These are phyloP conservation scores for Gavia stellata DNA, from an alignment of 2,113 vertebrate genomes.

Conservation along the genomic window DNA sequence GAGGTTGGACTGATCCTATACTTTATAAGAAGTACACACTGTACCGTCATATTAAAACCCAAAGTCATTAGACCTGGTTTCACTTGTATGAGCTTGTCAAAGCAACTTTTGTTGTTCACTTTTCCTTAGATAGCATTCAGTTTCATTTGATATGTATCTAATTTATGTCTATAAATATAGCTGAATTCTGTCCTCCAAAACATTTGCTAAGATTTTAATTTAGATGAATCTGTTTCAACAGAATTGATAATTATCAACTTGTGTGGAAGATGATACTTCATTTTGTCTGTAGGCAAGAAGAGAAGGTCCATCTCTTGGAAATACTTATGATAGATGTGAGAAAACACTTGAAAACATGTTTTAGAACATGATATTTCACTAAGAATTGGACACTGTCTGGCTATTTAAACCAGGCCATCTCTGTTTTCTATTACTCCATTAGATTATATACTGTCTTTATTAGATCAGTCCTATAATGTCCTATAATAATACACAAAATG, in stretches of 20 bases:
- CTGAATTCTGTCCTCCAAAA: not conserved
- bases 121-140: not conserved
- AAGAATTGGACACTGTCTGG: not conserved
- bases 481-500: not conserved
- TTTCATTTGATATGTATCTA: constrained; percentile 11
- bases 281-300: not conserved
- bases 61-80: not conserved
- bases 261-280: not conserved
- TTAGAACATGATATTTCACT: not conserved
- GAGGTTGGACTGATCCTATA: not conserved
- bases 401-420: not conserved
- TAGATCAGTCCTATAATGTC: not conserved
- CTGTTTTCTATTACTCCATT: not conserved
- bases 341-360: not conserved
- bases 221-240: constrained; percentile 11
- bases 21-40: not conserved
- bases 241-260: not conserved
- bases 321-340: not conserved
- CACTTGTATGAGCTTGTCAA: not conserved
- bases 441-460: not conserved
- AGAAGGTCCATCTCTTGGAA: not conserved
- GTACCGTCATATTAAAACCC: not conserved
- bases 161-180: not conserved
- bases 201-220: constrained; percentile 28
- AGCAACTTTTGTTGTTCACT: not conserved